A percentile compares a stretch with the other conserved stretches of the same genome.
These are phyloP conservation scores for Tetheella fluctuosa DNA, from an alignment of 2,888 invertebrate species.

Conservation along the genomic window DNA sequence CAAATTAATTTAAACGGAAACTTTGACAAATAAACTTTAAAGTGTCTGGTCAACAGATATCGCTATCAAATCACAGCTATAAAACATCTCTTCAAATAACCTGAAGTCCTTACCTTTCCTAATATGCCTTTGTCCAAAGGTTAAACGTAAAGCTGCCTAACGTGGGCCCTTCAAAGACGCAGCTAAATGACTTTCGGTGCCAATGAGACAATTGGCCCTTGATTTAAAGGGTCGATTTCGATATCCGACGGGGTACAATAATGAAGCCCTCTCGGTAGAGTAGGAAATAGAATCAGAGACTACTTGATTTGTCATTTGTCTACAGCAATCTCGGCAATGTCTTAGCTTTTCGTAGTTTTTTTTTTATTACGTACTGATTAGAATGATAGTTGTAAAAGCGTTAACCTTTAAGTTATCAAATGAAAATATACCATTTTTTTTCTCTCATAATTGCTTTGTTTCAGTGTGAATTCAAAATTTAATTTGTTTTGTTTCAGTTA, in stretches of 20 bases:
- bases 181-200: conserved; percentile 51
- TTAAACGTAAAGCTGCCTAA: conserved; percentile 34
- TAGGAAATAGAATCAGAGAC: conserved; percentile 21
- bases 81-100: conserved; percentile 21
- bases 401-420: too few species aligned
- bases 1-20: neutral
- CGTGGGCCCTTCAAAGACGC: conserved; percentile 23
- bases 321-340: too few species aligned
- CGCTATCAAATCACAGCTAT: too few species aligned
- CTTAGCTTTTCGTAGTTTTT: too few species aligned
- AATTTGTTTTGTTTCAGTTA: neutral
- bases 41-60: too few species aligned
- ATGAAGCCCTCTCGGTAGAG: conserved; percentile 31
- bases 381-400: too few species aligned
- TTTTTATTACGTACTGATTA: too few species aligned
- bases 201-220: conserved; percentile 61
- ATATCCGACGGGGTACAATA: conserved; percentile 44
- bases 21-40: neutral
- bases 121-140: conserved; percentile 41
- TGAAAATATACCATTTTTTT: neutral
- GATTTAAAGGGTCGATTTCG: conserved; percentile 56
- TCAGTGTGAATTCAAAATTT: neutral
- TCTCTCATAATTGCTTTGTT: too few species aligned
- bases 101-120: conserved; percentile 24
- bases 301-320: neutral